A percentile compares a stretch with the other conserved stretches of the same genome.
Evolutionary conservation across 2,113 vertebrate genomes (phyloP).

Genomic region (Perca flavescens): DNA sequence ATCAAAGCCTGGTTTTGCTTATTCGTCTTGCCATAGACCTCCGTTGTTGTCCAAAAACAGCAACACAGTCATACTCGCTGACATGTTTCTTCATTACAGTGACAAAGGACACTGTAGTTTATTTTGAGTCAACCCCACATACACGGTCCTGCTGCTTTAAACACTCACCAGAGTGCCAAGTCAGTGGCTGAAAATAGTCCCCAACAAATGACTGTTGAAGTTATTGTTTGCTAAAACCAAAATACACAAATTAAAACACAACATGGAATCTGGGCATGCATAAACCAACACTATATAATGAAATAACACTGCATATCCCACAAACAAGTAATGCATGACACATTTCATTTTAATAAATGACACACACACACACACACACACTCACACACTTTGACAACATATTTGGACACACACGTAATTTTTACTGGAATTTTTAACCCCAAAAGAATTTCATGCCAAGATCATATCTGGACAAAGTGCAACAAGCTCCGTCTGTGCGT

Average conservation of each 20-base stretch:
- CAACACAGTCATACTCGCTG: neutral
- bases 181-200: slow-evolving; percentile 5
- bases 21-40: slow-evolving; percentile 2
- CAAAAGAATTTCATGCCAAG: neutral
- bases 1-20: neutral
- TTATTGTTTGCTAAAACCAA: neutral
- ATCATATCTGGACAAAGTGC: slow-evolving; percentile 17
- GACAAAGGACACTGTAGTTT: neutral
- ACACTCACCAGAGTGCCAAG: neutral
- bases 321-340: neutral
- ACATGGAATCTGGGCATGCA: neutral
- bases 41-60: slow-evolving; percentile 1
- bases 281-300: neutral
- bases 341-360: neutral
- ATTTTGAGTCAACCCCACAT: neutral
- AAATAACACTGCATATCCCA: neutral
- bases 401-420: slow-evolving; percentile 4
- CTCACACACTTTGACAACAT: neutral
- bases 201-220: neutral
- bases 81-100: neutral
- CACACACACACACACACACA: no score
- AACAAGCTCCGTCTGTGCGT: slow-evolving; percentile 19
- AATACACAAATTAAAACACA: neutral
- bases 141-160: neutral
- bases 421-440: slow-evolving; percentile 12